Base-by-base conservation (phyloP, 2,113 vertebrate species). In the Gallinago jamesoni region DNA sequence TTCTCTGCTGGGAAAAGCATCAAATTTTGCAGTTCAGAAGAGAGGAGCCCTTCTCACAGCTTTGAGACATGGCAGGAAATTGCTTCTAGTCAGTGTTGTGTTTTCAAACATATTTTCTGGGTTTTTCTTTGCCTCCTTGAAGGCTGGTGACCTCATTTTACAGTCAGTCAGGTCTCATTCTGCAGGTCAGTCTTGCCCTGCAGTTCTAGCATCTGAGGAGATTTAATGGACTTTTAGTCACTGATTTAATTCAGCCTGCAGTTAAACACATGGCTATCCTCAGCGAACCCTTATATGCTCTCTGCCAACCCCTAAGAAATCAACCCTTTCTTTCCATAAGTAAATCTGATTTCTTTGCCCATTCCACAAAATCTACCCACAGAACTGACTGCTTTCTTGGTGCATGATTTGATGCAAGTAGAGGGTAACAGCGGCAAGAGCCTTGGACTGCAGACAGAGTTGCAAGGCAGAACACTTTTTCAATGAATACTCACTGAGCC, bases 81-180 rank as follows among this genome's bases (percentile, higher is more conserved):
- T 11, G 19, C 7, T 47, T 88, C 24, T 28, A 67, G 39, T 47
- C 56, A 50, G 30, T 0, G 0, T 13, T 13, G 33, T 74, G 30
- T 63, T 87, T 89, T 78, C 39, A 84, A 56, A 4, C 60, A n/a
- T 1, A 0, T 75, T 93, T 83, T 52, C 33, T 19, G 35, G 27
- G 56, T 7, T 84, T 77, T 92, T 31, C 19, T 73, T 80, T 80
- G 7, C 15, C 30, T 92, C 13, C 35, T 70, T 1, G 3, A 23
- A 60, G 9, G 24, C 39, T 78, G 43, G 59, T 24, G 45, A 56
- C 14, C 43, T 77, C 19, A 55, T 37, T 77, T 39, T 80, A 48
- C 24, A 77, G 39, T 16, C 45, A 55, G 50, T 15, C 41, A 43
- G 41, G 41, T 43, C 41, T 43, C 41, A 43, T 43, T 43, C 41